A percentile compares a stretch with the other conserved stretches of the same genome.
These are phyloP conservation scores for Notospermus geniculatus DNA, from an alignment of 1,140 invertebrate genomes.

Conservation along the genomic window DNA sequence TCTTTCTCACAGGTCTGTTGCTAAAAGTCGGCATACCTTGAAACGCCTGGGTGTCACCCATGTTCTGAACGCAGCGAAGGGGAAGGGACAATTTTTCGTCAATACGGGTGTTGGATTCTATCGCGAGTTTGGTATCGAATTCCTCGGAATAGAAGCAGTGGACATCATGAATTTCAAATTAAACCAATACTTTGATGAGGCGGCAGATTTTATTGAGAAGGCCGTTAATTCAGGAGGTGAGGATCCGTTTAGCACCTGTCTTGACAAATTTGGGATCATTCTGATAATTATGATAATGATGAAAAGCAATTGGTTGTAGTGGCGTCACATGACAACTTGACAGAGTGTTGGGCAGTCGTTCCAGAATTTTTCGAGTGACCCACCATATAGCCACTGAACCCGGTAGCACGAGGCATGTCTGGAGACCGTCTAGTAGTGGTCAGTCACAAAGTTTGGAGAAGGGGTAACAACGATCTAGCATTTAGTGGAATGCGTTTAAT, in stretches of 20 bases:
- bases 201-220: slow-evolving; percentile 77
- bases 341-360: no score
- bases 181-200: slow-evolving; percentile 72
- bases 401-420: no score
- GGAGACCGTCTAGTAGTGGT: no score
- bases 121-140: slow-evolving; percentile 68
- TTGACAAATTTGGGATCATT: not conserved
- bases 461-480: no score
- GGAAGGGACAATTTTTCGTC: slow-evolving; percentile 44
- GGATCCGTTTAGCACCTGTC: not conserved
- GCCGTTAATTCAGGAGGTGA: slow-evolving; percentile 61
- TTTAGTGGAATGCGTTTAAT: no score
- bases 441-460: no score
- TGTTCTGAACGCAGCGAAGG: slow-evolving; percentile 56
- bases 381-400: no score
- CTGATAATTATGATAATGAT: not conserved
- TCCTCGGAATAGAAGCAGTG: slow-evolving; percentile 72
- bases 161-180: slow-evolving; percentile 76
- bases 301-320: no score
- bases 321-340: no score
- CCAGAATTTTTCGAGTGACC: no score
- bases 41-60: slow-evolving; percentile 52
- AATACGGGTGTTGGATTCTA: slow-evolving; percentile 63
- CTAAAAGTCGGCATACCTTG: slow-evolving; percentile 46
- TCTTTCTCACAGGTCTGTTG: slow-evolving; percentile 42